Evolutionary conservation across 2,797 vertebrate genomes (phyloP).

Genomic region (Melanotaenia trifasciata): DNA sequence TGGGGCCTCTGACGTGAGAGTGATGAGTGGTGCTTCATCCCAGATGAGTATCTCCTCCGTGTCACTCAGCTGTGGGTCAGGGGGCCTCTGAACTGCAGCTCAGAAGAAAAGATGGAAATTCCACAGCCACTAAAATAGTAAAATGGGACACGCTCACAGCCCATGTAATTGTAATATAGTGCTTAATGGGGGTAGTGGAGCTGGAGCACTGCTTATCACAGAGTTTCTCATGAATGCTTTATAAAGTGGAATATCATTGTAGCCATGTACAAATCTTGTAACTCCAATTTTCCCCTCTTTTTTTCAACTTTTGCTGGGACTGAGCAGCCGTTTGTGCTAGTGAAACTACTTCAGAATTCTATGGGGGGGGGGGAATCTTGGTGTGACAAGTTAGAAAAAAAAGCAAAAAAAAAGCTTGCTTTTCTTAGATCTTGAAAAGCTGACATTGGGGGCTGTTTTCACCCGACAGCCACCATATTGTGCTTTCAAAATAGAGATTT

Average conservation of each 20-base stretch:
- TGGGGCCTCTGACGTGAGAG: constrained; percentile 55
- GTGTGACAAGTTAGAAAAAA: constrained; percentile 1
- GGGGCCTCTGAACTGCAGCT: constrained; percentile 33
- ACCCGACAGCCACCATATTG: constrained; percentile 10
- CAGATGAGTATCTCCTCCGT: constrained; percentile 65
- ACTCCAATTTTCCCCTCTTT: neutral
- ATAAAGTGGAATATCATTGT: constrained; percentile 39
- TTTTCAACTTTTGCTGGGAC: constrained; percentile 18
- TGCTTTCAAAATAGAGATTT: constrained; percentile 30
- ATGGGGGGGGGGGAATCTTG: neutral
- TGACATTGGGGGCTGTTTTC: constrained; percentile 32
- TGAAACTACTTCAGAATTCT: constrained; percentile 26
- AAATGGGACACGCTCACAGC: constrained; percentile 47
- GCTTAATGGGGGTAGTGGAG: constrained; percentile 43
- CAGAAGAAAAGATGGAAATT: constrained; percentile 30
- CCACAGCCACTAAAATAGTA: constrained; percentile 32
- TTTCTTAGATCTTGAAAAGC: constrained; percentile 32
- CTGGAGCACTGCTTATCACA: constrained; percentile 31
- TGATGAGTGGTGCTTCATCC: constrained; percentile 61
- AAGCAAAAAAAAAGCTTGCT: neutral
- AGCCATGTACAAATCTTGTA: constrained; percentile 32
- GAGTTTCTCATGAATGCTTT: constrained; percentile 48
- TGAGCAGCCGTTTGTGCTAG: constrained; percentile 1
- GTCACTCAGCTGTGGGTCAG: constrained; percentile 64
- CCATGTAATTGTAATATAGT: constrained; percentile 49